Evolutionary conservation across 2,113 vertebrate genomes (phyloP).

Genomic region (Furnarius figulus): DNA sequence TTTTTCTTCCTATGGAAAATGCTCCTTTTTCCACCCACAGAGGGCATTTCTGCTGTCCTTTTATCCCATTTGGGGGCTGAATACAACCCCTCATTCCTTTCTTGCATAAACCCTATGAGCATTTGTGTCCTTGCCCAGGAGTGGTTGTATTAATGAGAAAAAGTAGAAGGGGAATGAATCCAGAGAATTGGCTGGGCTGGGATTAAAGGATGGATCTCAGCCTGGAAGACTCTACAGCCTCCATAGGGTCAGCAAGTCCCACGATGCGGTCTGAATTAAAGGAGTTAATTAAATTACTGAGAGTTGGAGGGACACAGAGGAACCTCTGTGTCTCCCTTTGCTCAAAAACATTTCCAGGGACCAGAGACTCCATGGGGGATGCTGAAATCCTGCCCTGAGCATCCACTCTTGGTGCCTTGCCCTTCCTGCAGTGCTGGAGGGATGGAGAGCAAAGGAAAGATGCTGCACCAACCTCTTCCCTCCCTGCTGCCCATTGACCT

Average conservation of each 20-base stretch:
- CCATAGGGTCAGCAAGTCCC: rapidly evolving
- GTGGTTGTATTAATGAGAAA: rapidly evolving
- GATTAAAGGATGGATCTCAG: background rate
- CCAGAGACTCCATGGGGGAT: rapidly evolving
- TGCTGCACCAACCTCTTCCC: background rate
- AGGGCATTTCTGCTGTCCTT: background rate
- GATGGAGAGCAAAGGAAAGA: background rate
- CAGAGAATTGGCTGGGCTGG: background rate
- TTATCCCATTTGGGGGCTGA: background rate
- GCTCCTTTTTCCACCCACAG: background rate
- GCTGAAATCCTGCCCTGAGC: background rate
- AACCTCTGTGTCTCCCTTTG: background rate
- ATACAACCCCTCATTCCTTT: rapidly evolving
- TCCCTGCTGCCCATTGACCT: background rate
- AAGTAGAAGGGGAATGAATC: rapidly evolving
- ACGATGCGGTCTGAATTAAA: background rate
- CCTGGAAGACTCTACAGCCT: rapidly evolving
- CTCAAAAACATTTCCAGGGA: background rate
- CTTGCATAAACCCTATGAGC: rapidly evolving
- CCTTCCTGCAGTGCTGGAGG: background rate
- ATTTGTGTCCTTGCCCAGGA: background rate
- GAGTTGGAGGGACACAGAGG: background rate
- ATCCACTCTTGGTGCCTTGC: rapidly evolving
- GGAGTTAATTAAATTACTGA: background rate
- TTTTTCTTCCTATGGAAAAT: background rate